These are phyloP conservation scores for silkworm (Bombyx mori) DNA, from an alignment of 1,140 invertebrate genomes.

Conservation along the genomic window ASM3026992v2 NC_085116.1:15828001-15828500, in stretches of 20 bases:
- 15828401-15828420: too few species aligned
- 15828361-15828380: background rate
- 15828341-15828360: conserved; percentile 23
- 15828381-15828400: too few species aligned
- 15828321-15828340: conserved; percentile 41
- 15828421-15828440: too few species aligned
- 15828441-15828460: too few species aligned
- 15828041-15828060: conserved; percentile 23
- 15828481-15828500: too few species aligned
- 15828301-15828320: conserved; percentile 26
- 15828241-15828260: conserved; percentile 17
- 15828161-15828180: conserved; percentile 29
- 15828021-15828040: conserved; percentile 71
- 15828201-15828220: conserved; percentile 31
- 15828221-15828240: conserved; percentile 37
- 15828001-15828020: conserved; percentile 85
- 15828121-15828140: conserved; percentile 7
- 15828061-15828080: conserved; percentile 31
- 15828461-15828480: too few species aligned
- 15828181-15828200: conserved; percentile 20
- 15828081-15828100: conserved; percentile 24
- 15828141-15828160: conserved; percentile 18
- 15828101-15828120: conserved; percentile 26
- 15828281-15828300: conserved; percentile 19
- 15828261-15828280: conserved; percentile 11